Conservation (phyloP, 2,888 invertebrate genomes). For the Drosophila emarginata region DNA sequence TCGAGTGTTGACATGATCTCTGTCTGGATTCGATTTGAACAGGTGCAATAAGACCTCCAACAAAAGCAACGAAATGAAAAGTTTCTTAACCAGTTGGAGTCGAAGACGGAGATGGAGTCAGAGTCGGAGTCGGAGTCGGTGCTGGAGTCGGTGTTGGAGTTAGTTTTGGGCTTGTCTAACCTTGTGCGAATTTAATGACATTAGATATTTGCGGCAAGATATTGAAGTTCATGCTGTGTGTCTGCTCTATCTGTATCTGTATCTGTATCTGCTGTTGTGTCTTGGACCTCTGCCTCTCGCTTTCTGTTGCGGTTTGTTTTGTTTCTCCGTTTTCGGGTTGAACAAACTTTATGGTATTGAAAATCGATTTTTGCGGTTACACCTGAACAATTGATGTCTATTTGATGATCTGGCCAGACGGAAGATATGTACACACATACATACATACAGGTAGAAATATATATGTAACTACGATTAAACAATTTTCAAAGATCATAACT, state of each 20-base stretch:
- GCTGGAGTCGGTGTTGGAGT: constrained; percentile 9
- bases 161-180: constrained; percentile 39
- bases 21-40: constrained; percentile 14
- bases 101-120: background rate
- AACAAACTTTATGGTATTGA: constrained; percentile 44
- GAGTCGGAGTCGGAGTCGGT: background rate
- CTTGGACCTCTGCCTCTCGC: constrained; percentile 45
- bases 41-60: constrained; percentile 29
- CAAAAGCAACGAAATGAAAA: constrained; percentile 12
- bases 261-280: background rate
- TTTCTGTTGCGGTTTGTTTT: constrained; percentile 49
- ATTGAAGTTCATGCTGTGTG: constrained; percentile 54
- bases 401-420: background rate
- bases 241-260: background rate
- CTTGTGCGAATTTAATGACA: constrained; percentile 70
- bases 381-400: constrained; percentile 13
- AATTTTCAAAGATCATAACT: no score
- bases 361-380: constrained; percentile 23
- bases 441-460: background rate
- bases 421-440: background rate
- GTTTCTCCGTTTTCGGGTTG: constrained; percentile 53
- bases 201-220: constrained; percentile 57
- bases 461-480: no score
- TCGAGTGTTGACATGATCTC: constrained; percentile 30
- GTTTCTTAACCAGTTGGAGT: background rate